Percentiles rank a stretch among this genome's conserved stretches.
These are phyloP conservation scores for Pangasius sanitwongsei DNA, from an alignment of 2,797 vertebrate species.

Conservation along the genomic window DNA sequence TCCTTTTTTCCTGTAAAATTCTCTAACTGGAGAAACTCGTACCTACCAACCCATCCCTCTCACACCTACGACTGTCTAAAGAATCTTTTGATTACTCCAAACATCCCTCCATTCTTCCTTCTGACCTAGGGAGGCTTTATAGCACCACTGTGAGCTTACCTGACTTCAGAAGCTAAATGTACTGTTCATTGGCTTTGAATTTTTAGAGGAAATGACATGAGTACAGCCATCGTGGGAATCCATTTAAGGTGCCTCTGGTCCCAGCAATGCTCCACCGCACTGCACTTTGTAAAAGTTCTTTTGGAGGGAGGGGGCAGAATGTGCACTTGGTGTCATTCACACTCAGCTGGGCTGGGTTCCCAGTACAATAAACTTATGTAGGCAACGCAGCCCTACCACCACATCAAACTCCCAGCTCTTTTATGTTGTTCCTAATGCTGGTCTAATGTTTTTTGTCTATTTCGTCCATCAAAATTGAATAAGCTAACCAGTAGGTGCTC, in stretches of 20 bases:
- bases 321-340: slow-evolving; percentile 62
- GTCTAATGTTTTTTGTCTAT: slow-evolving; percentile 14
- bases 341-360: slow-evolving; percentile 78
- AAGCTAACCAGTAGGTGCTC: slow-evolving; percentile 67
- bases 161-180: slow-evolving; percentile 58
- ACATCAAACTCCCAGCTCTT: slow-evolving; percentile 42
- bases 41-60: not conserved
- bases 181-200: slow-evolving; percentile 55
- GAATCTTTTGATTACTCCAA: slow-evolving; percentile 33
- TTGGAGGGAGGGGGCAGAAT: slow-evolving; percentile 41
- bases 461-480: slow-evolving; percentile 55
- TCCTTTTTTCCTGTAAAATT: not conserved
- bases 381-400: slow-evolving; percentile 44
- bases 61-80: slow-evolving; percentile 14
- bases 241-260: slow-evolving; percentile 3
- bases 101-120: slow-evolving; percentile 37
- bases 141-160: slow-evolving; percentile 72
- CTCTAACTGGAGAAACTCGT: slow-evolving; percentile 16
- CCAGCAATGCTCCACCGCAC: slow-evolving; percentile 8
- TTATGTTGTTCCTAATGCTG: slow-evolving; percentile 28
- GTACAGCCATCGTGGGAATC: not conserved
- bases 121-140: slow-evolving; percentile 52
- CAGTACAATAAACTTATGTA: slow-evolving; percentile 63
- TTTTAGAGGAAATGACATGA: slow-evolving; percentile 53
- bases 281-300: slow-evolving; percentile 56